Conservation (phyloP, 2,113 vertebrate species). For the Amphilophus citrinellus region DNA sequence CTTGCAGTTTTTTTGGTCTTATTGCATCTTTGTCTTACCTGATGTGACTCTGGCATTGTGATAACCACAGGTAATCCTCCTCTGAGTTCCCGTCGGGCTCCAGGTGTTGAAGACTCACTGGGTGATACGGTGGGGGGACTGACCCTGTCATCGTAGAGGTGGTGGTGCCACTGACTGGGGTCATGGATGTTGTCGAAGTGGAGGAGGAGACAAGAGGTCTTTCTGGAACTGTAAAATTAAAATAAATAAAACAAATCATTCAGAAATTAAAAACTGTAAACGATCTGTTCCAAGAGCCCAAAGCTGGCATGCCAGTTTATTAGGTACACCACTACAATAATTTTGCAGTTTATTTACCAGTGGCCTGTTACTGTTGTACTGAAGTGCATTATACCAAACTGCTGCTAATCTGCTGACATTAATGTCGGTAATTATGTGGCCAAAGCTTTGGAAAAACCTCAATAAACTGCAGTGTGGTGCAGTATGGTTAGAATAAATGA, state of each 20-base stretch:
- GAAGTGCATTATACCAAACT: neutral
- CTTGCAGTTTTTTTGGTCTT: neutral
- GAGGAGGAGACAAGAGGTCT: slow-evolving; percentile 23
- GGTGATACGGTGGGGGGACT: slow-evolving; percentile 54
- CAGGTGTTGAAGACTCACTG: slow-evolving; percentile 25
- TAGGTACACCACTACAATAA: neutral
- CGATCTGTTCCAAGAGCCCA: neutral
- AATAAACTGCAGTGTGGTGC: neutral
- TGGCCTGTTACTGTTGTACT: accelerated
- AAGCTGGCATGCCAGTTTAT: neutral
- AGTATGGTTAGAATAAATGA: neutral
- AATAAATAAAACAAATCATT: neutral
- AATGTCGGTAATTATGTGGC: neutral
- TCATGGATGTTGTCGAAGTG: neutral
- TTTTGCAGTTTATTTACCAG: neutral
- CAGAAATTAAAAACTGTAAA: neutral
- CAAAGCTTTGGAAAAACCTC: neutral
- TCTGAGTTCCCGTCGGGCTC: neutral
- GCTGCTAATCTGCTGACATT: neutral
- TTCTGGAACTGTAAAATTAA: neutral
- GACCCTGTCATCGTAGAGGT: slow-evolving; percentile 7
- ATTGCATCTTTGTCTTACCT: slow-evolving; percentile 35
- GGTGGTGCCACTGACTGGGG: neutral
- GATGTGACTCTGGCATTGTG: slow-evolving; percentile 70
- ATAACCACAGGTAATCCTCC: slow-evolving; percentile 71